Base-by-base conservation (phyloP, 92 coral and sea anemone genomes). In the Pocillopora grandis region DNA sequence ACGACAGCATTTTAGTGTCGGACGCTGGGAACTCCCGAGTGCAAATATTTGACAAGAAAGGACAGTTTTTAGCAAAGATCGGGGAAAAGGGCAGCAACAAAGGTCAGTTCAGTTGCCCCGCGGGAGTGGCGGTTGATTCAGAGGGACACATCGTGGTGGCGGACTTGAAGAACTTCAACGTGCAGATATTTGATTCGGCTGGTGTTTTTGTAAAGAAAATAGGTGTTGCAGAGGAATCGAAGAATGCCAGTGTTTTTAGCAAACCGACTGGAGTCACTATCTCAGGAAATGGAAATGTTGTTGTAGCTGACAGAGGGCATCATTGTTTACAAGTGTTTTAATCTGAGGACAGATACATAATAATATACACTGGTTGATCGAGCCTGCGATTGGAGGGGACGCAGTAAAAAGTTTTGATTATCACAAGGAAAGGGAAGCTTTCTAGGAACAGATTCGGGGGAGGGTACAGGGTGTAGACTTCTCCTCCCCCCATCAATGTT, bases 71-170 rank as follows among this genome's bases (percentile, higher is more conserved):
- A 69, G 88, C 65, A 75, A 93, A 91, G 79, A 89, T 93, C 80
- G 98, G 95, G 12, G 92, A 86, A 77, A 93, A 93, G 58, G 98
- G 98, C 16, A 81, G 52, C 55, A 88, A 82, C 69, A 81, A 83
- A 23, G 98, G 98, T 8, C 96, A 94, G 87, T 87, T 96, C 42
- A 87, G 86, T 78, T 91, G 98, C 63, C 99, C 99, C 0, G 95
- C 98, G 58, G 99, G 99, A 20, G 78, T 96, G 49, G 95, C 95
- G 6, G 91, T 91, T 12, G 98, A 96, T 77, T 87, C 96, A 15
- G 93, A 90, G 81, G 93, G 95, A 10, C 96, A 91, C 72, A 87
- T 96, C 48, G 94, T 85, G 21, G 96, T 96, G 2, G 98, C 98
- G 8, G 98, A 96, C 85, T 81, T 93, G 67, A 93, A 93, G 88